phyloP scores from a whole-genome alignment of 2,113 vertebrate genomes.

The Lagenorhynchus albirostris region DNA sequence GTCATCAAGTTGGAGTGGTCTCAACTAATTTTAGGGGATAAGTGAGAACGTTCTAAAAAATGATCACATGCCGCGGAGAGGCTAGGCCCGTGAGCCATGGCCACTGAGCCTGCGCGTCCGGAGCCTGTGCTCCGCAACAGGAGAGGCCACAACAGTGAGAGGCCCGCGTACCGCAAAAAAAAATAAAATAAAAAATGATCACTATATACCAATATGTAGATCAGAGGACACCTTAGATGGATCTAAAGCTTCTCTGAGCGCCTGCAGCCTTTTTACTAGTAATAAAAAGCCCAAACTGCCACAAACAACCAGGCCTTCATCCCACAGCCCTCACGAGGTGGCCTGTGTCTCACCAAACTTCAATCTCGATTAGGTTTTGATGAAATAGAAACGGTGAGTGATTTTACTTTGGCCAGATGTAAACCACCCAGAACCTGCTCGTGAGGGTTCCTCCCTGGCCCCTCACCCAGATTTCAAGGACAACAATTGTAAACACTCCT shows the following conservation, averaged over 20 bases:
- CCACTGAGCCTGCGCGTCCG: too few relatives aligned
- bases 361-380: background rate
- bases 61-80: background rate
- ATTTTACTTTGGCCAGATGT: background rate
- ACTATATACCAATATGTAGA: background rate
- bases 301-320: background rate
- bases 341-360: background rate
- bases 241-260: background rate
- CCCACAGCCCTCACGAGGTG: background rate
- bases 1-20: too few relatives aligned
- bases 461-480: background rate
- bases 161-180: too few relatives aligned
- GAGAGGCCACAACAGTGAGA: too few relatives aligned
- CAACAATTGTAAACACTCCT: background rate
- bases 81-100: too few relatives aligned
- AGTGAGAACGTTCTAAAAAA: background rate
- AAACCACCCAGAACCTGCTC: background rate
- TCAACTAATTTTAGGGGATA: background rate
- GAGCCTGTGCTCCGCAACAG: too few relatives aligned
- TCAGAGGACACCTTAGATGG: too few relatives aligned
- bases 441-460: background rate
- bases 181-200: background rate
- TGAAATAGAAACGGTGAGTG: background rate
- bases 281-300: background rate
- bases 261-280: background rate